phyloP scores from a whole-genome alignment of 2,113 vertebrate species.

The Lagopus muta region DNA sequence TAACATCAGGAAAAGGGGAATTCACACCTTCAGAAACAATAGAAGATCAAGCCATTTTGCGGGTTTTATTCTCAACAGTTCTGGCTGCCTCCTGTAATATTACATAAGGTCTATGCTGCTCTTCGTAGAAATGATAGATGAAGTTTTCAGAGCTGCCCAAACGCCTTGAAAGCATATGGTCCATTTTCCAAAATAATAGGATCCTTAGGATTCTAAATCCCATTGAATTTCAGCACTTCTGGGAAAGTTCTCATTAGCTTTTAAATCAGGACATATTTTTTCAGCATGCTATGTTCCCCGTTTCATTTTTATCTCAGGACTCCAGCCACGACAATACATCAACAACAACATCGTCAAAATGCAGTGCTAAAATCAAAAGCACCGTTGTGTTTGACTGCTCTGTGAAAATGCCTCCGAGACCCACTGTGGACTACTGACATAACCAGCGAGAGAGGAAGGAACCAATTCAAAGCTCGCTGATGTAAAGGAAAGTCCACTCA shows the following conservation, averaged over 20 bases:
- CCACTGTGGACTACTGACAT: not conserved
- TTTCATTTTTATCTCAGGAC: not conserved
- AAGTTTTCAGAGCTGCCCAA: conserved; percentile 52
- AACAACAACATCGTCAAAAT: not conserved
- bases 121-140: conserved; percentile 43
- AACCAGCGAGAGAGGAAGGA: not conserved
- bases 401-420: conserved; percentile 14
- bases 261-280: not conserved
- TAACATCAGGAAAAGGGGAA: conserved; percentile 61
- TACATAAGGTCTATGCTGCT: not conserved
- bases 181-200: conserved; percentile 42
- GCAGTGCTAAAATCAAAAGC: not conserved
- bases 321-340: not conserved
- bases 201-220: conserved; percentile 43
- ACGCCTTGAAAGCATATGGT: conserved; percentile 47
- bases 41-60: not conserved
- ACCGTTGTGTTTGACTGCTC: not conserved
- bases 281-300: not conserved
- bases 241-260: not conserved
- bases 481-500: conserved; percentile 65
- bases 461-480: conserved; percentile 13
- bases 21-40: conserved; percentile 65
- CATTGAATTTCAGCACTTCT: conserved; percentile 44
- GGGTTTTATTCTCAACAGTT: conserved; percentile 49
- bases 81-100: not conserved